These are phyloP conservation scores for Coenobita brevimanus DNA, from an alignment of 1,140 invertebrate species.

Conservation along the genomic window DNA sequence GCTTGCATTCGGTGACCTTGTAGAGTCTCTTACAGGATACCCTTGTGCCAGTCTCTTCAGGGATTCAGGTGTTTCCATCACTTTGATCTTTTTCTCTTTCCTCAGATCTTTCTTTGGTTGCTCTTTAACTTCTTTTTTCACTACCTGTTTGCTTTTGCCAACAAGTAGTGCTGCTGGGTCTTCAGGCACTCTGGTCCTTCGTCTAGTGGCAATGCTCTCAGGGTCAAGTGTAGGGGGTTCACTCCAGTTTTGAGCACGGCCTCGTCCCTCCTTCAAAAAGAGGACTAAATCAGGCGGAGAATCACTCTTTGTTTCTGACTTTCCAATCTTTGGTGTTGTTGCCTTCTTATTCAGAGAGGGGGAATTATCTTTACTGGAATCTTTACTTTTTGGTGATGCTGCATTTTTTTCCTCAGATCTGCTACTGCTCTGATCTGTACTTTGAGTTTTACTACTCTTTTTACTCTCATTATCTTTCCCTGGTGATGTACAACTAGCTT, in stretches of 20 bases:
- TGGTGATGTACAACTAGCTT: neutral
- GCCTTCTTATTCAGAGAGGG: conserved; percentile 19
- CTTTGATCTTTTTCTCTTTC: conserved; percentile 43
- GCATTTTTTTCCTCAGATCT: neutral
- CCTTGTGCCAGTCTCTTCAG: conserved; percentile 42
- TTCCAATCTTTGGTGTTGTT: conserved; percentile 5
- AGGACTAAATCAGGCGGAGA: conserved; percentile 46
- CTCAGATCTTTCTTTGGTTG: conserved; percentile 17
- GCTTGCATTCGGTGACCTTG: neutral
- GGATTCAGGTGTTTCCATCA: conserved; percentile 55
- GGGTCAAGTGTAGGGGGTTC: conserved; percentile 51
- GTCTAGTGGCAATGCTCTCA: conserved; percentile 53
- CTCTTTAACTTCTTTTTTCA: conserved; percentile 14
- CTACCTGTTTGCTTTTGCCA: neutral
- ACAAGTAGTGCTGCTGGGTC: conserved; percentile 16
- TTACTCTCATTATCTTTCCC: neutral
- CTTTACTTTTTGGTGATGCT: neutral
- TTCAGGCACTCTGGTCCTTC: conserved; percentile 45
- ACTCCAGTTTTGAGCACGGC: conserved; percentile 41
- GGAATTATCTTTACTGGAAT: neutral
- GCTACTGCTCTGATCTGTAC: neutral
- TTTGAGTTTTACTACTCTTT: neutral
- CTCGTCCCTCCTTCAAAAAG: conserved; percentile 53
- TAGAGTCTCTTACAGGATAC: conserved; percentile 20
- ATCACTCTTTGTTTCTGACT: conserved; percentile 21